Evolutionary conservation across 2,888 invertebrate genomes (phyloP).

Genomic region (Camponotus fellah): DNA sequence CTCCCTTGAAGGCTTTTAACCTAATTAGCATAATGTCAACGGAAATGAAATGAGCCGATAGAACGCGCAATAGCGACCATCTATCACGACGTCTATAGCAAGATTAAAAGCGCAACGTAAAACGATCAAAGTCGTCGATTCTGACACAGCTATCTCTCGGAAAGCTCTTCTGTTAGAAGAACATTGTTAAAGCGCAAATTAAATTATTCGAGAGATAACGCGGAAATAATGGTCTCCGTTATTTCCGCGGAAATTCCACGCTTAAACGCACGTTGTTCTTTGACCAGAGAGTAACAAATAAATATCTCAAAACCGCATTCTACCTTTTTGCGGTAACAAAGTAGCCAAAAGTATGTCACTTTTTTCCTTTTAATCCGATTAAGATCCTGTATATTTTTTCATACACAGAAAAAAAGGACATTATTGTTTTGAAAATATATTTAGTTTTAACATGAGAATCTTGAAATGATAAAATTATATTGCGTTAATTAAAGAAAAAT

Average conservation of each 20-base stretch:
- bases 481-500: too few relatives aligned
- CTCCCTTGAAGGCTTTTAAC: conserved; percentile 30
- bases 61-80: conserved; percentile 45
- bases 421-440: too few relatives aligned
- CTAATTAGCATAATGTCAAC: conserved; percentile 45
- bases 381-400: neutral
- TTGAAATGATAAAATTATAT: too few relatives aligned
- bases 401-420: too few relatives aligned
- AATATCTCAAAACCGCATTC: conserved; percentile 18
- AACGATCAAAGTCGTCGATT: neutral
- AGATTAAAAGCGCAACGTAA: conserved; percentile 39
- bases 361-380: neutral
- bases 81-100: neutral
- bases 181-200: conserved; percentile 14
- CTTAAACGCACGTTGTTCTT: conserved; percentile 10
- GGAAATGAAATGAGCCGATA: conserved; percentile 29
- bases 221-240: conserved; percentile 12
- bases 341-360: neutral
- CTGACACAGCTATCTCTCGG: neutral
- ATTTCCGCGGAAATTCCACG: conserved; percentile 24
- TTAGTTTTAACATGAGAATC: too few relatives aligned
- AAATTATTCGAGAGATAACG: conserved; percentile 29
- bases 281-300: conserved; percentile 5
- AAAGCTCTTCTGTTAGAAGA: neutral
- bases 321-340: neutral